Base-by-base conservation (phyloP, 2,113 vertebrate species). In the zebrafish (Danio rerio) region DNA sequence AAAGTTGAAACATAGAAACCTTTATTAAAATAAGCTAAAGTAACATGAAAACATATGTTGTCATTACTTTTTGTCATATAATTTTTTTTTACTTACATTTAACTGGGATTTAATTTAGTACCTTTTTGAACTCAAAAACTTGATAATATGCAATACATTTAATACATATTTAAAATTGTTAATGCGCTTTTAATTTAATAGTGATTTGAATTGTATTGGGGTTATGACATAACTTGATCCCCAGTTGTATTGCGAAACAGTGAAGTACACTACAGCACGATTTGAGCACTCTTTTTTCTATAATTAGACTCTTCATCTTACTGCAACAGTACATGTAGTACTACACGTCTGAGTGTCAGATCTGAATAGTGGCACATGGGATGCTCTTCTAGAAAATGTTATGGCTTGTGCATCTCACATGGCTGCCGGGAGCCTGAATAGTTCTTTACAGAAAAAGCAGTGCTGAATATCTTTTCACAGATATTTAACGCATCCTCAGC, bases 401-500 rank as follows among this genome's bases (percentile, higher is more conserved):
- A 74, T 74, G 55, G 0, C 42, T 16, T 56, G 31, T 55, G 71
- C 15, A 0, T 55, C 71, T 74, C 52, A 56, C 9, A 5, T 42
- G 21, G 50, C 15, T 43, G 13, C 9, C 47, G 6, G 21, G 31
- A n/a, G 9, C 31, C 31, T 53, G 71, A 74, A 43, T n/a, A 40
- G 71, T 49, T 40, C 4, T 45, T 47, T 47, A 18, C n/a, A 20
- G 42, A 3, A 20, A 53, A 75, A 75, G 18, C 18, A 21, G 42
- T 47, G 42, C n/a, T 13, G 12, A 78, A 65, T 63, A 78, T 78
- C 59, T 63, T 12, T 43, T 78, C 47, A 40, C 11, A 40, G 59
- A 43, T 52, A 63, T 45, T 78, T 78, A 63, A 52, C 20, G 15
- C 75, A 65, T 63, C 59, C 20, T 61, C 42, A 61, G 55, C 3